Percentiles rank a stretch among this genome's conserved stretches.
Conservation (phyloP, 2,888 invertebrate species). For the Napeogenes sylphis region DNA sequence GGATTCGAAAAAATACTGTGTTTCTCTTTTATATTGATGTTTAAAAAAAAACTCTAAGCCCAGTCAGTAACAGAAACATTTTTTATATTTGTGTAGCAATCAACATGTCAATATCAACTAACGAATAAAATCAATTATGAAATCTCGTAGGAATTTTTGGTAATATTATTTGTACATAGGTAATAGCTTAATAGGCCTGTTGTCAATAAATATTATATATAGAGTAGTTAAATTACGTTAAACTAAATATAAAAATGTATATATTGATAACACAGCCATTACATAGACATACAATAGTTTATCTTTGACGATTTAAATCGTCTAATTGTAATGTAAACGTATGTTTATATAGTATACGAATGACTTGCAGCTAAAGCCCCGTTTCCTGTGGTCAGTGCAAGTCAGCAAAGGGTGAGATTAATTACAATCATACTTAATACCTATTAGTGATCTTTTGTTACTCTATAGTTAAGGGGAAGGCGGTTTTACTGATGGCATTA, state of each 20-base stretch:
- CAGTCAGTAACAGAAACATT: background rate
- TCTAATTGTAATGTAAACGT: conserved; percentile 19
- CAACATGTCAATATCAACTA: background rate
- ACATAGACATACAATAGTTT: background rate
- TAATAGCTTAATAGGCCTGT: too few relatives aligned
- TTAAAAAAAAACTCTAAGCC: too few relatives aligned
- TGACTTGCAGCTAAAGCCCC: conserved; percentile 48
- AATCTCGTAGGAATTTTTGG: conserved; percentile 9
- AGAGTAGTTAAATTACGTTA: too few relatives aligned
- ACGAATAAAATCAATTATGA: conserved; percentile 17
- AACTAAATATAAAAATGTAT: too few relatives aligned
- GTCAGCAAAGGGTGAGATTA: conserved; percentile 42
- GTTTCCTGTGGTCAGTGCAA: conserved; percentile 53
- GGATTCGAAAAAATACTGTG: too few relatives aligned
- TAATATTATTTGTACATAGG: too few relatives aligned
- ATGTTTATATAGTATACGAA: conserved; percentile 23
- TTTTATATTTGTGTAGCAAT: background rate
- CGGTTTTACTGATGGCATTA: conserved; percentile 33
- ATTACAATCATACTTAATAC: conserved; percentile 43
- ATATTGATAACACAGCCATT: too few relatives aligned
- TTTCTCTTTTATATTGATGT: too few relatives aligned
- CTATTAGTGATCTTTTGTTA: conserved; percentile 50
- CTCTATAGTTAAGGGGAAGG: conserved; percentile 28
- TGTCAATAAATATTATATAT: too few relatives aligned
- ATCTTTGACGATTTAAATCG: conserved; percentile 10